Evolutionary conservation across 2,797 vertebrate species (phyloP).

Genomic region (Gymnothorax reevesii): DNA sequence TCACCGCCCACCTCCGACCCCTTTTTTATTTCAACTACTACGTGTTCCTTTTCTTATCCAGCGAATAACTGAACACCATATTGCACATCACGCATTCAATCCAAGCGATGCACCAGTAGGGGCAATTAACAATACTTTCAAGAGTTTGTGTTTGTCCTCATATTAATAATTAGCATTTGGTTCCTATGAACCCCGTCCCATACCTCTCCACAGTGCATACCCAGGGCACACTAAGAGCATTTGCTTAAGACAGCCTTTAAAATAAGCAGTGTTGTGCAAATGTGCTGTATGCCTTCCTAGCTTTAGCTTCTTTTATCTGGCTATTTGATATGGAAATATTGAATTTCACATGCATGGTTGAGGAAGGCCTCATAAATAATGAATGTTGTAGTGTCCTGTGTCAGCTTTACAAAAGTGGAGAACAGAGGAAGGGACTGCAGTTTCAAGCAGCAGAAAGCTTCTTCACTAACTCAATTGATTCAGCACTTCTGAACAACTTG

Average conservation of each 20-base stretch:
- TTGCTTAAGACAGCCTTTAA: constrained; percentile 32
- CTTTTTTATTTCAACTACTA: neutral
- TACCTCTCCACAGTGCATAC: constrained; percentile 31
- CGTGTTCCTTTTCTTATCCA: constrained; percentile 2
- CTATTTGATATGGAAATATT: constrained; percentile 48
- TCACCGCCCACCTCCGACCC: too few relatives aligned
- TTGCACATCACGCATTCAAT: constrained; percentile 29
- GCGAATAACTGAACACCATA: constrained; percentile 27
- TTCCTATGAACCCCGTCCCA: constrained; percentile 30
- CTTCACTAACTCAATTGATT: constrained; percentile 19
- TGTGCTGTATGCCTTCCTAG: constrained; percentile 39
- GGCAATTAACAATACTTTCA: constrained; percentile 36
- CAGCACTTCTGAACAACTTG: constrained; percentile 22
- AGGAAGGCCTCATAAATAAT: constrained; percentile 51
- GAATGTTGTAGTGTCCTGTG: constrained; percentile 47
- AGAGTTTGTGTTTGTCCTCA: constrained; percentile 27
- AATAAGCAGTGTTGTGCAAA: constrained; percentile 39
- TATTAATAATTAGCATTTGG: constrained; percentile 35
- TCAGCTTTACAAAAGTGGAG: constrained; percentile 47
- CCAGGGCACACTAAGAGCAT: constrained; percentile 27
- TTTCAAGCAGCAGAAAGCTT: constrained; percentile 33
- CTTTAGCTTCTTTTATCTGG: constrained; percentile 43
- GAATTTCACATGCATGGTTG: constrained; percentile 45
- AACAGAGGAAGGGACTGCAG: constrained; percentile 38
- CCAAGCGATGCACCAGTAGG: constrained; percentile 30